A percentile compares a stretch with the other conserved stretches of the same genome.
Evolutionary conservation across 2,113 vertebrate species (phyloP).

Genomic region (Fulica atra): DNA sequence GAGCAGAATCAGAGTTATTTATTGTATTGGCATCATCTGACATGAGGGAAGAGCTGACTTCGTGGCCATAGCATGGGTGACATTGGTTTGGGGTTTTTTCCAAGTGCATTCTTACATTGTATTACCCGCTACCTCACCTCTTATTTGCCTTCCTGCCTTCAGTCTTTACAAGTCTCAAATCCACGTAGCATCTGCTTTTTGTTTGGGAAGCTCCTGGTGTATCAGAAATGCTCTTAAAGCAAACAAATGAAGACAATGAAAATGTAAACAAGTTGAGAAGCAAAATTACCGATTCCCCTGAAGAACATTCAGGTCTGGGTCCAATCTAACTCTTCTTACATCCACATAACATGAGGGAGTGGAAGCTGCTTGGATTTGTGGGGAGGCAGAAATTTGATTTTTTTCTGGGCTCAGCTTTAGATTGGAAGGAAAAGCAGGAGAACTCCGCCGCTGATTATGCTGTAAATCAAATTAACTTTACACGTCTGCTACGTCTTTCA

Average conservation of each 20-base stretch:
- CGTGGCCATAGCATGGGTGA: not conserved
- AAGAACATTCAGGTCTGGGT: not conserved
- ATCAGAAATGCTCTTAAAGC: not conserved
- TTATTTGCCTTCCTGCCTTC: not conserved
- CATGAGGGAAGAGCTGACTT: not conserved
- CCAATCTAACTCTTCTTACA: not conserved
- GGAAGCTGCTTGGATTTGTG: not conserved
- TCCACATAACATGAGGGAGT: not conserved
- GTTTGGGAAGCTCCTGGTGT: not conserved
- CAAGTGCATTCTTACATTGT: not conserved
- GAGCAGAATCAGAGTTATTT: not conserved
- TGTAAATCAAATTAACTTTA: constrained; percentile 62
- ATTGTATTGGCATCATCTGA: not conserved
- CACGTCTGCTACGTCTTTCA: not conserved
- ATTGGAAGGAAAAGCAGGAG: not conserved
- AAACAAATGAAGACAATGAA: not conserved
- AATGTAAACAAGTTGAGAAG: not conserved
- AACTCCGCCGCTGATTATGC: constrained; percentile 29
- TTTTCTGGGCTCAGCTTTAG: not conserved
- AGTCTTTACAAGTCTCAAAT: not conserved
- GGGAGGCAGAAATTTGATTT: not conserved
- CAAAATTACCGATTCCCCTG: not conserved
- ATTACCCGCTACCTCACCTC: not conserved
- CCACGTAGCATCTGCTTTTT: not conserved
- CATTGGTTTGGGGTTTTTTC: not conserved